Base-by-base conservation (phyloP, 1,140 invertebrate genomes). In the Magallana gigas region DNA sequence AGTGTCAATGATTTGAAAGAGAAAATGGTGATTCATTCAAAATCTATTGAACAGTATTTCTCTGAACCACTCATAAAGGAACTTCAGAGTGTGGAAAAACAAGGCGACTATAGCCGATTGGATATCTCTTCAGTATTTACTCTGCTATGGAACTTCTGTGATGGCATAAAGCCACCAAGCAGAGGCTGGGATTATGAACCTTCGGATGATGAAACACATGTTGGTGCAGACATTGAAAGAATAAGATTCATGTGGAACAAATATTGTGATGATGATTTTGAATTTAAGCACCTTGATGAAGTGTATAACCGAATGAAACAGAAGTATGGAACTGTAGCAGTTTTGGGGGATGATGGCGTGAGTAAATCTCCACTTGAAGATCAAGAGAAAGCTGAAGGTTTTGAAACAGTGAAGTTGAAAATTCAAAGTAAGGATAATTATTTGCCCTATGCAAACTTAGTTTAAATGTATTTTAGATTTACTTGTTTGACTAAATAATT, bases 181-280 rank as follows among this genome's bases (percentile, higher is more conserved):
- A 71, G 18, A 71, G 68, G 68, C 0, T 71, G 68, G 68, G 68
- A 71, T 9, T 71, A 71, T 71, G 68, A 71, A 71, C 68, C 68
- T 6, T 0, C 18, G 9, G 68, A 71, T 1, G 9, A 18, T 8
- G 68, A 71, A 23, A 11, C 1, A 8, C 18, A 23, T 23, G 23
- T 23, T 23, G 23, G 23, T 23, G 23, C 23, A 23, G 23, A 23
- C 23, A 23, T 23, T 23, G 23, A 23, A 23, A 23, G 23, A 23
- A 23, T 23, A 23, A 23, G 23, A 23, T 23, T 23, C 1, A 23
- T 23, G 23, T 23, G 23, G 23, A 23, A 23, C 23, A 23, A 23
- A 1, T 23, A 23, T 23, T 23, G 23, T 23, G 23, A 23, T 23
- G 23, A 23, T 23, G 23, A 23, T 23, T 23, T 23, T 23, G 23